Evolutionary conservation across 2,888 invertebrate species (phyloP).

Genomic region (Tenthredo amoena): DNA sequence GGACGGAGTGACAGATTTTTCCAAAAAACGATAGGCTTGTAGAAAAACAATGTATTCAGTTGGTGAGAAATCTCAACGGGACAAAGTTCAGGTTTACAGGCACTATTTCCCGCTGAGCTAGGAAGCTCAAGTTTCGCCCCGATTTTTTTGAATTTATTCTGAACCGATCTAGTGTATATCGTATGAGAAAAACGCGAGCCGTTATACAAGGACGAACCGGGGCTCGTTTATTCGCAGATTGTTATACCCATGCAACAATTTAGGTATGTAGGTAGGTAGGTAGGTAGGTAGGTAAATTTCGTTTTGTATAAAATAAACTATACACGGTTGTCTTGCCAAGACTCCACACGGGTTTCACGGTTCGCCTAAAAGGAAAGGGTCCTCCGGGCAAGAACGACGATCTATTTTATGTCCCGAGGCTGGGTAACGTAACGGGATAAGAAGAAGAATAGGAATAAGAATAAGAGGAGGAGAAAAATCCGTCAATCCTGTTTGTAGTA

Average conservation of each 20-base stretch:
- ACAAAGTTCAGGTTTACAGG: no score
- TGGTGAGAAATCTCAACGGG: no score
- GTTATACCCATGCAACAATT: background rate
- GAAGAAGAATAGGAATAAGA: background rate
- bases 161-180: background rate
- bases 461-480: background rate
- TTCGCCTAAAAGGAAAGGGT: constrained; percentile 1
- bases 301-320: constrained; percentile 16
- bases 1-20: no score
- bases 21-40: no score
- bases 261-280: background rate
- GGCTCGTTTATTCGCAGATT: background rate
- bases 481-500: constrained; percentile 13
- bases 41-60: no score
- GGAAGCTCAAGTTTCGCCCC: no score
- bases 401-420: constrained; percentile 8
- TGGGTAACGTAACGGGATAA: background rate
- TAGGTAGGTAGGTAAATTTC: background rate
- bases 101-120: no score
- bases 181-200: background rate
- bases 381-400: constrained; percentile 8
- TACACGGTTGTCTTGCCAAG: background rate
- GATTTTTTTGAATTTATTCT: no score
- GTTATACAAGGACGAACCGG: background rate
- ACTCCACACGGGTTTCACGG: background rate